phyloP scores from a whole-genome alignment of 2,797 vertebrate species.

The Danionella dracula region DNA sequence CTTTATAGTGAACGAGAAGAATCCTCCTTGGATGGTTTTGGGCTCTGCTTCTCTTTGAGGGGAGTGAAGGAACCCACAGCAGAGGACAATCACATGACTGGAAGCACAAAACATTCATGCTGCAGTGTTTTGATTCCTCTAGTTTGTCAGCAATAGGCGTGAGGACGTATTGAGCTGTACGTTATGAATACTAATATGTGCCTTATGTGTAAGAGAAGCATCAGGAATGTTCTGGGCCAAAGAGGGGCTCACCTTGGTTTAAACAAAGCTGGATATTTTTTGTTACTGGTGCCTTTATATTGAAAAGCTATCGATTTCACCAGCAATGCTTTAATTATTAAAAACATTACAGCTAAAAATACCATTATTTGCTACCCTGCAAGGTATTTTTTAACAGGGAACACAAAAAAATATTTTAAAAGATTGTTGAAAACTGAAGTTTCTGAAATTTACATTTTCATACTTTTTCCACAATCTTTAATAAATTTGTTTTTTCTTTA shows the following conservation, averaged over 20 bases:
- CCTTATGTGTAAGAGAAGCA: constrained; percentile 5
- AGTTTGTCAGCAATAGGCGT: background rate
- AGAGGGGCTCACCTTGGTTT: background rate
- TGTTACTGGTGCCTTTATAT: constrained; percentile 14
- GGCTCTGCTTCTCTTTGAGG: no score
- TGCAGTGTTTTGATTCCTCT: background rate
- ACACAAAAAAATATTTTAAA: no score
- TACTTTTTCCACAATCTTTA: no score
- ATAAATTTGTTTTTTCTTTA: no score
- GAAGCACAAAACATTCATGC: background rate
- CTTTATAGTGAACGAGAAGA: constrained; percentile 48
- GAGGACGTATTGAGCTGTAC: background rate
- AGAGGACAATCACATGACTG: no score
- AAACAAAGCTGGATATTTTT: background rate
- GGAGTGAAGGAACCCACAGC: no score
- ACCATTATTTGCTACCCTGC: no score
- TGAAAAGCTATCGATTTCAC: background rate
- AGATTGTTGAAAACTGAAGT: no score
- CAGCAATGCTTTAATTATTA: background rate
- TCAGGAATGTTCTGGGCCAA: background rate
- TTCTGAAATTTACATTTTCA: no score
- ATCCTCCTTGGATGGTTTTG: no score
- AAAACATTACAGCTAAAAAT: no score
- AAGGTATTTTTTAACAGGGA: background rate
- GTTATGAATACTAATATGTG: constrained; percentile 1